Base-by-base conservation (phyloP, 2,888 invertebrate species). In the Noctua comes region DNA sequence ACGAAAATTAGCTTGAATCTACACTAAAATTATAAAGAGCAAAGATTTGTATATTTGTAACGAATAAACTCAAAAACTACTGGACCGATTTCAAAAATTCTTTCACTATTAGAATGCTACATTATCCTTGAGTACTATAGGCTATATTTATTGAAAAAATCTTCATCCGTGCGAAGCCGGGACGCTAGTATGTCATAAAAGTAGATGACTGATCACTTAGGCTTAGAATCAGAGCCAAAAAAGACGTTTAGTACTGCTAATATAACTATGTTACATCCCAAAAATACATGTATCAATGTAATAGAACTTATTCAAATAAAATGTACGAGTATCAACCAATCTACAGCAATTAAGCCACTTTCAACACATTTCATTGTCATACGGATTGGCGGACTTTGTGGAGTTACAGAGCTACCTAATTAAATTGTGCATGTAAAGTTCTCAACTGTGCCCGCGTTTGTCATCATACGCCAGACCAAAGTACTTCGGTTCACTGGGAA, bases 341-440 rank as follows among this genome's bases (percentile, higher is more conserved):
- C 71, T 65, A 73, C 72, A 79, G 68, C 77, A 82, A 84, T 83
- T 66, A 76, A 80, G 73, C n/a, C 59, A 83, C 76, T 84, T 80
- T 73, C 36, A 76, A 82, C 74, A 75, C 77, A 76, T 64, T 69
- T 73, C 73, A 81, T 77, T 84, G 73, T 82, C 76, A 54, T 78
- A 76, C 76, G 80, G 66, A 82, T 89, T 82, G 81, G 69, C 27
- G 73, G 74, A 86, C 86, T 84, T 82, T 86, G 87, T 82, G 65
- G 69, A 84, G 82, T 87, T 80, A 83, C 82, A 84, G 72, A 76
- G 82, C 76, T 77, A 74, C 69, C 84, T 87, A 90, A 90, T 89
- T 90, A 90, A 90, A 89, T 90, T 87, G 86, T 84, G 82, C 86
- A 89, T 86, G 83, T 81, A 86, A 86, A 89, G 88, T 90, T 89